A percentile compares a stretch with the other conserved stretches of the same genome.
Evolutionary conservation across 2,113 vertebrate species (phyloP).

Genomic region (Notiomystis cincta): DNA sequence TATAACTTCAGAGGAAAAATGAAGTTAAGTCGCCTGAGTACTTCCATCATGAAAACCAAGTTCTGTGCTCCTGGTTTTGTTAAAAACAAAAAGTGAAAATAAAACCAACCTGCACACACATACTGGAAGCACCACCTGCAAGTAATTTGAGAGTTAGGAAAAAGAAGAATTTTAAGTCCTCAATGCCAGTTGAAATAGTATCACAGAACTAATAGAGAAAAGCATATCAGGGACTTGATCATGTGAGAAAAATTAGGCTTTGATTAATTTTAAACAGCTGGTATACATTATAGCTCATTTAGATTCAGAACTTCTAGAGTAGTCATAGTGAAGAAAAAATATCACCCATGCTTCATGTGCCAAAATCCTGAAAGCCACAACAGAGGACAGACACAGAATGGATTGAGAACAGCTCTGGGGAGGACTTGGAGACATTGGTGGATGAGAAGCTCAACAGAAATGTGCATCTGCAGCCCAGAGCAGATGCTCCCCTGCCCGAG

Average conservation of each 20-base stretch:
- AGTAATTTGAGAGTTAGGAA: neutral
- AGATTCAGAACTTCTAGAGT: neutral
- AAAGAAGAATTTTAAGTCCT: neutral
- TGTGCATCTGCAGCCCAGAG: neutral
- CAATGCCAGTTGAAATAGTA: neutral
- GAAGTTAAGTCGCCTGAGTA: neutral
- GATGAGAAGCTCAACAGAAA: neutral
- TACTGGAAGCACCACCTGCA: neutral
- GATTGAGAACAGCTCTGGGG: neutral
- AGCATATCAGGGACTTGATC: neutral
- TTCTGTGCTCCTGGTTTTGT: neutral
- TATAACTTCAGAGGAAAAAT: neutral
- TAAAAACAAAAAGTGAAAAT: neutral
- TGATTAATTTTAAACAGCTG: neutral
- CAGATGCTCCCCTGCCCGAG: accelerated
- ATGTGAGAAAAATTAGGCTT: neutral
- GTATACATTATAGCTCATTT: neutral
- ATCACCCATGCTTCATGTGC: neutral
- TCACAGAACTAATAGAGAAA: neutral
- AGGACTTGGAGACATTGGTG: neutral
- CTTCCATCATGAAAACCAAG: neutral
- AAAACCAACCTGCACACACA: neutral
- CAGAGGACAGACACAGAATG: neutral
- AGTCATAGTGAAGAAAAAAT: neutral
- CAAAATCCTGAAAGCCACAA: slow-evolving; percentile 21